A percentile compares a stretch with the other conserved stretches of the same genome.
phyloP scores from a whole-genome alignment of 2,113 vertebrate species.

The Hyaena hyaena region DNA sequence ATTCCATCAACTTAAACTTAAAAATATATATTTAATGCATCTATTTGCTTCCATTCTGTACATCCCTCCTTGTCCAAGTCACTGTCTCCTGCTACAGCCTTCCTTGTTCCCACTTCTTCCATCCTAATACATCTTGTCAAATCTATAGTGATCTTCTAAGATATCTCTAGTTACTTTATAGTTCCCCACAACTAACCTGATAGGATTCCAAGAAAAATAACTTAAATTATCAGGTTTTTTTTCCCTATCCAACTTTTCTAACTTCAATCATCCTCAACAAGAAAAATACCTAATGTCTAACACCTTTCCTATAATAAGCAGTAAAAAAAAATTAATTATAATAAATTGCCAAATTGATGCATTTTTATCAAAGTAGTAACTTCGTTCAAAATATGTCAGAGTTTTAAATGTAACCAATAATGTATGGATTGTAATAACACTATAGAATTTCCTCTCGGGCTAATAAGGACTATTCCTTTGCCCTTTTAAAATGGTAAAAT shows the following conservation, averaged over 20 bases:
- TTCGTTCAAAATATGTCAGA: conserved; percentile 66
- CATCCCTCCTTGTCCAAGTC: neutral
- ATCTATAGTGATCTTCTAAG: neutral
- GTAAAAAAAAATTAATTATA: neutral
- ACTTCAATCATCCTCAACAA: neutral
- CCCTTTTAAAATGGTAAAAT: conserved; percentile 47
- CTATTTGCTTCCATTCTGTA: neutral
- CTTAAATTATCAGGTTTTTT: neutral
- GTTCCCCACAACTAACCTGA: neutral
- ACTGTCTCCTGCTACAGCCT: neutral
- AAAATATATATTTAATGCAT: neutral
- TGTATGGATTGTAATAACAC: conserved; percentile 59
- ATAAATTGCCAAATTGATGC: neutral
- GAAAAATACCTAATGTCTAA: neutral
- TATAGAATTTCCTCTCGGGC: conserved; percentile 40
- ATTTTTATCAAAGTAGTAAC: conserved; percentile 46
- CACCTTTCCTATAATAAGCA: neutral
- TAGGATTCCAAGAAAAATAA: neutral
- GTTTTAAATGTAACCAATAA: conserved; percentile 73
- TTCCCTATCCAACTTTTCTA: neutral
- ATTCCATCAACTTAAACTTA: neutral
- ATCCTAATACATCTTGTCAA: neutral
- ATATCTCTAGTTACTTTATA: neutral
- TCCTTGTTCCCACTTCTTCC: neutral
- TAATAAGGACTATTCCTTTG: conserved; percentile 66